Evolutionary conservation across 2,888 invertebrate species (phyloP), one percentile per base, ranked within the genome.

Genomic region (Salticus scenicus): DNA sequence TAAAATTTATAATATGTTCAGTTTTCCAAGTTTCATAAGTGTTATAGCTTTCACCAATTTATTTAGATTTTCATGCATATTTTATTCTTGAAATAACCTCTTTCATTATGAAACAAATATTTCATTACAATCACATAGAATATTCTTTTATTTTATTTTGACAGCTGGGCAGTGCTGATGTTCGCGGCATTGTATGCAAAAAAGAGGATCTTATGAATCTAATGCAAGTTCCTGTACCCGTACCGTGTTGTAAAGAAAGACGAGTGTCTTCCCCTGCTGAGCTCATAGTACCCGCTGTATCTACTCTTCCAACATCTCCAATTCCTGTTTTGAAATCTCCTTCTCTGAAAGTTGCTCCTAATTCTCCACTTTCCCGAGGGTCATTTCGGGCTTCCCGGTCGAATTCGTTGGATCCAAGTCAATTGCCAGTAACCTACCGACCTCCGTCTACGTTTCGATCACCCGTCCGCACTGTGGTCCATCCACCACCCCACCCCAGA

Each of bases 151-250:
- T n/a, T n/a, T n/a, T n/a, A n/a, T n/a, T n/a, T n/a, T n/a, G 76
- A 4, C 14, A 86, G 77, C 72, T 71, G 33, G 85, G 85, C 0
- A 86, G 85, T 30, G 37, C 79, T 2, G 85, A 80, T 14, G 81
- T 83, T 1, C 33, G 80, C 63, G 87, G 87, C 0, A 87, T 87
- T 0, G 74, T 87, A 8, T 87, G 87, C 66, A 87, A 87, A 28
- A 84, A 83, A 27, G 87, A 87, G 30, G 87, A 87, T 31, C 37
- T 87, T 1, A 28, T 87, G n/a, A 75, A 67, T 8, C 51, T 87
- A 1, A 84, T 87, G 27, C 37, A 63, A n/a, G 66, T 70, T 24
- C 47, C 47, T 47, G 57, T 71, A 0, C 57, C 57, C 17, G 63
- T 72, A 0, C 67, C 77, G 1, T 67, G 64, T 12, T 27, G 47